Percentiles rank a stretch among this genome's conserved stretches.
These are phyloP conservation scores for Pteropus alecto DNA, from an alignment of 2,113 vertebrate genomes.

Conservation along the genomic window DNA sequence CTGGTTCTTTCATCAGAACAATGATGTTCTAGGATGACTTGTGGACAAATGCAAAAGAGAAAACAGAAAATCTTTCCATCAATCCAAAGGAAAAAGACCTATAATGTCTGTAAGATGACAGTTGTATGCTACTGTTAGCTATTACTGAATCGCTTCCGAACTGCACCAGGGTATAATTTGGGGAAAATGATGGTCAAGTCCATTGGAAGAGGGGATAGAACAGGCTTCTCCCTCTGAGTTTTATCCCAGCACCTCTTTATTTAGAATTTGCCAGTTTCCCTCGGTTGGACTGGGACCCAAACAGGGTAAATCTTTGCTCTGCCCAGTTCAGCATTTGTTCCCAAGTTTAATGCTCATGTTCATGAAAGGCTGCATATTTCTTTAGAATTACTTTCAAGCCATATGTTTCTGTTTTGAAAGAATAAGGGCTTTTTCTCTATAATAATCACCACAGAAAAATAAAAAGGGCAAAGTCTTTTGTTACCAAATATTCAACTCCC, in stretches of 20 bases:
- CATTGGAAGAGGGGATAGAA: neutral
- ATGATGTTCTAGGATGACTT: neutral
- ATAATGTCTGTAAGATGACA: neutral
- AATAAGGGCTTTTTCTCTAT: neutral
- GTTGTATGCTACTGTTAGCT: neutral
- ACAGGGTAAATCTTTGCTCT: neutral
- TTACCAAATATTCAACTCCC: slow-evolving; percentile 20
- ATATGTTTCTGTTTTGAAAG: neutral
- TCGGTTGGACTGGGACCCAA: neutral
- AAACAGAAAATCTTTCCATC: neutral
- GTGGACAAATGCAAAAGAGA: neutral
- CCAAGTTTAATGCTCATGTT: neutral
- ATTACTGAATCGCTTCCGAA: neutral
- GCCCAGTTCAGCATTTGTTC: neutral
- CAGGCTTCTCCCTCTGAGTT: neutral
- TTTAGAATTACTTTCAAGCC: neutral
- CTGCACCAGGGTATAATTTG: fast-evolving
- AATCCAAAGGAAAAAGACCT: neutral
- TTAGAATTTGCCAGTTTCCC: neutral
- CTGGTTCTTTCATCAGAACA: slow-evolving; percentile 41
- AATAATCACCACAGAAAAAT: neutral
- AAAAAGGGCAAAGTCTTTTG: neutral
- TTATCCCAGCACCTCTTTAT: neutral
- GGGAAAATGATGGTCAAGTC: neutral
- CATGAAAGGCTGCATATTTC: neutral